phyloP scores from a whole-genome alignment of 2,113 vertebrate genomes.

The Myotis brandtii region DNA sequence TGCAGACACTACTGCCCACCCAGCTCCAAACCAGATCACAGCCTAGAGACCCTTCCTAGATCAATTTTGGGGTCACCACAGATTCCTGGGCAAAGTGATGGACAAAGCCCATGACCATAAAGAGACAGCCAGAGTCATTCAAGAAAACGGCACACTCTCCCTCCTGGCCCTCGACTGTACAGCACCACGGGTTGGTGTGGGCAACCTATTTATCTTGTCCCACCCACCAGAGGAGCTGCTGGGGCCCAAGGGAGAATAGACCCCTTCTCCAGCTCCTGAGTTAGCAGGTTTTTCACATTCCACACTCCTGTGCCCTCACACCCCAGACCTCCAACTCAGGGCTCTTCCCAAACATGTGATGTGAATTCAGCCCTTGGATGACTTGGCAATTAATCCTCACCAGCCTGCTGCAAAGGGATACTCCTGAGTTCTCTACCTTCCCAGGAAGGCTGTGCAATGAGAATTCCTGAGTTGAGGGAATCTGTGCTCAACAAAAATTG shows the following conservation, averaged over 20 bases:
- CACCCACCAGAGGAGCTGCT: neutral
- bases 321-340: neutral
- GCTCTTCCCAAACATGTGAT: neutral
- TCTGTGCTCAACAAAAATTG: slow-evolving; percentile 33
- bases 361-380: slow-evolving; percentile 14
- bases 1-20: neutral
- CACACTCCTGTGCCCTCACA: neutral
- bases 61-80: neutral
- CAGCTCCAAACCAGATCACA: neutral
- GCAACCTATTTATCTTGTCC: neutral
- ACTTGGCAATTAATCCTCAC: slow-evolving; percentile 43
- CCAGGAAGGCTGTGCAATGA: neutral
- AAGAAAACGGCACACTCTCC: neutral
- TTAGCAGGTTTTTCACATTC: neutral
- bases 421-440: neutral
- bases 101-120: neutral
- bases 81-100: neutral
- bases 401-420: slow-evolving; percentile 1
- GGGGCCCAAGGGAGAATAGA: neutral
- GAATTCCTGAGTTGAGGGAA: neutral
- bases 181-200: neutral
- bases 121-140: neutral
- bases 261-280: neutral
- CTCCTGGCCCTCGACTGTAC: accelerated
- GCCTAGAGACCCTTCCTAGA: neutral